These are phyloP conservation scores for Xiphydria camelus DNA, from an alignment of 2,888 invertebrate genomes.

Conservation along the genomic window DNA sequence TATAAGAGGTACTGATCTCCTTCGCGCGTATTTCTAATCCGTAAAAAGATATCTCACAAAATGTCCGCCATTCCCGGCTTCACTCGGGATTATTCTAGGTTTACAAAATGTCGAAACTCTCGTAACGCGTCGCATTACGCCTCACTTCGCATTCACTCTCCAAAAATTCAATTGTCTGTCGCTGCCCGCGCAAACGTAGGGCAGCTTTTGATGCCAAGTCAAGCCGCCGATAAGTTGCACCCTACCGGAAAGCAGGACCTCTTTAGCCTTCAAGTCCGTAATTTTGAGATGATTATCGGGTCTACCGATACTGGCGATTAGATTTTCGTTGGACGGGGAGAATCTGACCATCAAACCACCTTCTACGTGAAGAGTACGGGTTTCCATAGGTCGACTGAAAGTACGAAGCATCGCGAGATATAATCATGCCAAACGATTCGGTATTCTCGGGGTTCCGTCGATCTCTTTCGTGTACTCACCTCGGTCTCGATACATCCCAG, in stretches of 20 bases:
- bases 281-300: slow-evolving; percentile 71
- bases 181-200: slow-evolving; percentile 65
- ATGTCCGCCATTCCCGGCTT: too few relatives aligned
- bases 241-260: slow-evolving; percentile 61
- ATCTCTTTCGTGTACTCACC: slow-evolving; percentile 54
- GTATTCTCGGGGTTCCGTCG: neutral
- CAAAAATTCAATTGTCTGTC: slow-evolving; percentile 67
- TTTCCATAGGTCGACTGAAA: slow-evolving; percentile 65
- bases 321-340: slow-evolving; percentile 65
- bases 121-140: too few relatives aligned
- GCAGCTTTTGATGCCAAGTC: slow-evolving; percentile 67
- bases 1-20: too few relatives aligned
- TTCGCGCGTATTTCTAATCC: too few relatives aligned
- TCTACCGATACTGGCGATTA: slow-evolving; percentile 69
- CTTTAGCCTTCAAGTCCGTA: slow-evolving; percentile 63
- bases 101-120: too few relatives aligned
- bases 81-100: too few relatives aligned
- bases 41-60: too few relatives aligned
- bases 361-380: slow-evolving; percentile 66
- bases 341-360: slow-evolving; percentile 67
- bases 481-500: slow-evolving; percentile 71
- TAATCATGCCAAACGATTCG: slow-evolving; percentile 5
- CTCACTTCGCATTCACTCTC: slow-evolving; percentile 60
- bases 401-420: slow-evolving; percentile 8
- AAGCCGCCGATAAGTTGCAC: slow-evolving; percentile 64